These are phyloP conservation scores for Elephantulus edwardii DNA, from an alignment of 2,113 vertebrate genomes.

Conservation along the genomic window DNA sequence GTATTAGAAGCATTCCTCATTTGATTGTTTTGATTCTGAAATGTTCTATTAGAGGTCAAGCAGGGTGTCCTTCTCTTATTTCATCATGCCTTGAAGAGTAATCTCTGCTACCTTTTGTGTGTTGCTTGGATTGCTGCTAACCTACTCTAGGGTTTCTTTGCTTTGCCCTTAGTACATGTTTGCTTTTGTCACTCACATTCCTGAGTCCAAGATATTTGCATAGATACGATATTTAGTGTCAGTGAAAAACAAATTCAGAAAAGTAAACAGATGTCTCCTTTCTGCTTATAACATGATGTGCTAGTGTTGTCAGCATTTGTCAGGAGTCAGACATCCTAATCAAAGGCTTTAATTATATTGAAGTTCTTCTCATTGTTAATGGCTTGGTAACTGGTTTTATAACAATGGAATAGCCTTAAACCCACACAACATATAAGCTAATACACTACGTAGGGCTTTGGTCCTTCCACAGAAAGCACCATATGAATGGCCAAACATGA, in stretches of 20 bases:
- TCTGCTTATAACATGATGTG: neutral
- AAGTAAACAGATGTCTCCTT: neutral
- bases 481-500: neutral
- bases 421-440: neutral
- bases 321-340: neutral
- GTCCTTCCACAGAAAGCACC: neutral
- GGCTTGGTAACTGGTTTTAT: neutral
- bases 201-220: neutral
- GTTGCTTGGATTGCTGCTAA: neutral
- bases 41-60: constrained; percentile 52
- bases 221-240: neutral
- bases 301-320: neutral
- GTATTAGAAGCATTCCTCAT: constrained; percentile 71
- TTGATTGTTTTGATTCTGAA: constrained; percentile 67
- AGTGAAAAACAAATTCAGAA: constrained; percentile 3
- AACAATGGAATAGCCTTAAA: neutral
- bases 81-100: constrained; percentile 18
- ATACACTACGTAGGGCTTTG: rapidly evolving
- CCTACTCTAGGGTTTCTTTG: neutral
- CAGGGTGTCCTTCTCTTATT: constrained; percentile 50
- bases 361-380: neutral
- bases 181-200: neutral
- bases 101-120: constrained; percentile 37
- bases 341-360: neutral
- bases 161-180: neutral